Evolutionary conservation across 1,140 invertebrate species (phyloP).

Genomic region (Drosophila sp.): DNA sequence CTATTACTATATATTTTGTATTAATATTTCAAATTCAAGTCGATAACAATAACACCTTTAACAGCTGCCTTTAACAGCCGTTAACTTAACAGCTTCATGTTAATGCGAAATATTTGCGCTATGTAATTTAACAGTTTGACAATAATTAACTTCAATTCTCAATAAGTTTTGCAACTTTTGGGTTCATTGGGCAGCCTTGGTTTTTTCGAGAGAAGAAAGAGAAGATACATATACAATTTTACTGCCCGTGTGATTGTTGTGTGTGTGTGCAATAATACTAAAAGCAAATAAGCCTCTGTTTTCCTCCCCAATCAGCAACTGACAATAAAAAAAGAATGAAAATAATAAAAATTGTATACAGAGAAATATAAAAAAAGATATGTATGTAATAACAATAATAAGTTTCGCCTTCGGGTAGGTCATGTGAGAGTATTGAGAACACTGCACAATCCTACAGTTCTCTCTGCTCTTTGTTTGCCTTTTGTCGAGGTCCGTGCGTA

Average conservation of each 20-base stretch:
- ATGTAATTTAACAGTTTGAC: neutral
- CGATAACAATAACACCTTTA: no score
- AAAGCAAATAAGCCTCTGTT: constrained; percentile 53
- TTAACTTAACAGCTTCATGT: no score
- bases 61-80: no score
- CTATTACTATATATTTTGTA: no score
- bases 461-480: constrained; percentile 19
- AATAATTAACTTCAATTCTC: neutral
- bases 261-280: constrained; percentile 61
- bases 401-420: constrained; percentile 79
- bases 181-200: neutral
- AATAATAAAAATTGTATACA: constrained; percentile 48
- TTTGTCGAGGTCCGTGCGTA: constrained; percentile 54
- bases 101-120: neutral
- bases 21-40: no score
- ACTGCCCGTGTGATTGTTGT: constrained; percentile 54
- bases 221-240: neutral
- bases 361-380: constrained; percentile 23
- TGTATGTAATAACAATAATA: constrained; percentile 66
- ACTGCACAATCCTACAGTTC: constrained; percentile 37
- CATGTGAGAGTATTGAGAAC: constrained; percentile 38
- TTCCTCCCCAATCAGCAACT: constrained; percentile 23
- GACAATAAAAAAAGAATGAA: constrained; percentile 52
- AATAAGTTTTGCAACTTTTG: neutral
- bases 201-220: neutral